Base-by-base conservation (phyloP, 2,113 vertebrate genomes). In the Pterocles gutturalis region DNA sequence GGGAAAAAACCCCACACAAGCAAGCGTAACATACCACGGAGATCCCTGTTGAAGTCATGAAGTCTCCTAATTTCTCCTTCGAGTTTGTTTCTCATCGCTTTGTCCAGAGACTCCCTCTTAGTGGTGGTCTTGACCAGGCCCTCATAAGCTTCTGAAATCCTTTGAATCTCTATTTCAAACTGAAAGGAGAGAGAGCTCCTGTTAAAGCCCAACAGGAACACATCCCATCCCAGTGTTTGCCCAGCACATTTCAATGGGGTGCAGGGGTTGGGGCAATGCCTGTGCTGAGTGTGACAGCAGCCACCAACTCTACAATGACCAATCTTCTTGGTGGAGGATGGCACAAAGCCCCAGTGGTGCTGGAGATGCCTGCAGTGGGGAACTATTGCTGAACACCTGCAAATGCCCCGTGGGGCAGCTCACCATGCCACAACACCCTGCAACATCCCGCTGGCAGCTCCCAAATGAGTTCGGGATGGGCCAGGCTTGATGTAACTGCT, bases 11-110 rank as follows among this genome's bases (percentile, higher is more conserved):
- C 6, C 2, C 7, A 66, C 48, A 80, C 17, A 60, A 65, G 43
- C 71, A 88, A 89, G 43, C 8, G 10, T 28, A 80, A 93, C 96
- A 0, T 97, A 98, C 99, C 99, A 98, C 98, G 98, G 58, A 99
- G 97, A 94, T 99, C 99, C 92, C 98, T 98, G 98, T 99, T 99
- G 97, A 99, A 99, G 93, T 99, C 99, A 6, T 99, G 98, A 73
- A 99, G 98, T 73, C 99, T 98, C 71, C 99, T 97, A 89, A 99
- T 99, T 97, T 99, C 99, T 12, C 98, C 98, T 96, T 99, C 99
- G 0, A 99, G 98, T 91, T 98, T 99, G 96, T 98, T 98, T 82
- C 98, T 98, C 99, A 99, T 99, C 0, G 98, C 98, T 96, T 99
- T 99, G 96, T 99, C 99, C 93, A 99, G 93, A 4, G 98, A 98